Base-by-base conservation (phyloP, 1,140 invertebrate genomes). In the Musca vetustissima region DNA sequence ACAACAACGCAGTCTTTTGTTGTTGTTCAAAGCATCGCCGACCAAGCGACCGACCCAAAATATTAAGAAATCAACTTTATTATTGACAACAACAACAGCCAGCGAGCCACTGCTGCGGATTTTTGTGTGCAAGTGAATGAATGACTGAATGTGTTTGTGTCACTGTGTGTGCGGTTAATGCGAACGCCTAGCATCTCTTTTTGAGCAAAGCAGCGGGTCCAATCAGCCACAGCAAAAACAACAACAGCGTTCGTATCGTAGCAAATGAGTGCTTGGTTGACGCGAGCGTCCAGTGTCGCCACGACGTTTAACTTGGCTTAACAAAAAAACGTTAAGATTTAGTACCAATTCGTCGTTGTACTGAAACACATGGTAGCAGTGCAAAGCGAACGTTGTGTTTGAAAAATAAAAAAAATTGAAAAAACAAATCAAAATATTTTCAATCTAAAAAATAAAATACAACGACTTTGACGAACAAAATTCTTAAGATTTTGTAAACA, bases 281-380 rank as follows among this genome's bases (percentile, higher is more conserved):
- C 57, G 57, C 36, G 36, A 61, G 43, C 57, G 28, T 14, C n/a
- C 7, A 36, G 49, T 52, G 49, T 52, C 17, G 28, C 36, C 36
- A 43, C 57, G 57, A 61, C 28, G 19, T 36, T 61, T 61, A 14
- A 36, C 28, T 19, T 61, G 57, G 28, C 36, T 61, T 61, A 61
- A 61, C 28, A 61, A 32, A 36, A 61, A 43, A 43, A 61, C n/a
- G 28, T 11, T 14, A 61, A 61, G 57, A 61, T 61, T 61, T 61
- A 61, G 57, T 61, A 61, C 57, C 57, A 61, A 61, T 61, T 61
- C 32, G 57, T 61, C 57, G 57, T 61, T 61, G 57, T 61, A 61
- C 57, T 43, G 57, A 61, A 61, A 61, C 57, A 61, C 57, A 61
- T 61, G 57, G 57, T 43, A 43, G 11, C 6, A 36, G 36, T 61